A percentile compares a stretch with the other conserved stretches of the same genome.
These are phyloP conservation scores for Drosophila malerkotliana DNA, from an alignment of 1,140 invertebrate genomes.

Conservation along the genomic window DNA sequence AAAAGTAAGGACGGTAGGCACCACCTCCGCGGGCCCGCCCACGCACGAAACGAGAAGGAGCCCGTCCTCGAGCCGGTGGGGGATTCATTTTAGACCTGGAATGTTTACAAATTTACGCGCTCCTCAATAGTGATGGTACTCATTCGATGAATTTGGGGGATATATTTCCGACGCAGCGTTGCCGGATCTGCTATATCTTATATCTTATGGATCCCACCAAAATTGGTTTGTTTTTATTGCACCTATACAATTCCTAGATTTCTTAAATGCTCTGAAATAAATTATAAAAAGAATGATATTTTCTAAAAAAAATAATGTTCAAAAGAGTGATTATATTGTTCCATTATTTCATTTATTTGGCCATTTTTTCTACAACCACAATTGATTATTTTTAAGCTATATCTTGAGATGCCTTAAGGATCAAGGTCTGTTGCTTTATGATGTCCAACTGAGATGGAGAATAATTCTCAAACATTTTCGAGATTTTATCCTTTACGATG, in stretches of 20 bases:
- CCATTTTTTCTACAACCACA: neutral
- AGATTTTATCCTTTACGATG: slow-evolving; percentile 21
- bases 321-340: too few relatives aligned
- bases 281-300: too few relatives aligned
- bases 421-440: slow-evolving; percentile 24
- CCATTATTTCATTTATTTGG: neutral
- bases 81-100: slow-evolving; percentile 33
- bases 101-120: slow-evolving; percentile 37
- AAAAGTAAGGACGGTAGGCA: slow-evolving; percentile 70
- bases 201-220: too few relatives aligned
- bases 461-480: slow-evolving; percentile 25
- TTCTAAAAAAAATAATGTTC: too few relatives aligned
- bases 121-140: neutral
- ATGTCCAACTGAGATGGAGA: slow-evolving; percentile 33
- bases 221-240: too few relatives aligned
- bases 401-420: neutral
- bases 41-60: slow-evolving; percentile 56
- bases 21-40: slow-evolving; percentile 63
- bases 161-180: neutral
- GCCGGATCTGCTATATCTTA: too few relatives aligned
- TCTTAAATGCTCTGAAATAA: too few relatives aligned
- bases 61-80: slow-evolving; percentile 31
- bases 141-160: neutral
- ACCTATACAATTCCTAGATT: too few relatives aligned
- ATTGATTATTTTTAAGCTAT: neutral